A percentile compares a stretch with the other conserved stretches of the same genome.
These are phyloP conservation scores for Phrynocephalus guinanensis DNA, from an alignment of 2,797 vertebrate genomes.

Conservation along the genomic window DNA sequence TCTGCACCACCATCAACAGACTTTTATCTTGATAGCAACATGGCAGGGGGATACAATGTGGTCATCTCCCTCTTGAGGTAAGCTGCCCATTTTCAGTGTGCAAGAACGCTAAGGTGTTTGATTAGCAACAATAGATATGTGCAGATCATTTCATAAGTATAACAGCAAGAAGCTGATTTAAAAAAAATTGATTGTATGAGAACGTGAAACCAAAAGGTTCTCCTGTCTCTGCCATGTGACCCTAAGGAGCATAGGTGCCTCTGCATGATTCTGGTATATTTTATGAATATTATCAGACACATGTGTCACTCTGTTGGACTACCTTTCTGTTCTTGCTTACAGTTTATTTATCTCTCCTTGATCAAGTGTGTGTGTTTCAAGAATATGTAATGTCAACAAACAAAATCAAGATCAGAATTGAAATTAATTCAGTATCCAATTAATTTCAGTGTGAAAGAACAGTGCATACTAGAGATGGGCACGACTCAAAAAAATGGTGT, in stretches of 20 bases:
- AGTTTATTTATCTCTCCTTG: background rate
- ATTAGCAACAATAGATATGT: background rate
- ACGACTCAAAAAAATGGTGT: no score
- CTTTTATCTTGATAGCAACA: constrained; percentile 3
- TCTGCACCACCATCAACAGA: background rate
- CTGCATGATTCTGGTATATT: background rate
- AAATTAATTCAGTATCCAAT: background rate
- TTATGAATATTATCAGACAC: background rate
- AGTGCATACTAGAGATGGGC: no score
- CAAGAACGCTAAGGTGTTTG: background rate
- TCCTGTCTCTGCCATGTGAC: background rate
- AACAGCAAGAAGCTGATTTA: background rate
- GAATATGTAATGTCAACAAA: background rate
- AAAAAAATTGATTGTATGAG: no score
- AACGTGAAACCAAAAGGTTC: background rate
- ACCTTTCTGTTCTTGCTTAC: background rate
- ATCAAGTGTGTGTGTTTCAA: background rate
- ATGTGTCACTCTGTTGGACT: background rate
- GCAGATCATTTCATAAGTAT: background rate
- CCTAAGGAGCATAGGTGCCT: background rate
- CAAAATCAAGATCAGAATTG: no score
- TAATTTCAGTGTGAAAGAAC: background rate
- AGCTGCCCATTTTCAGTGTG: background rate
- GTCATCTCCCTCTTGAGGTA: constrained; percentile 12
- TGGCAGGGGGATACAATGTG: background rate